Conservation (phyloP, 2,797 vertebrate genomes). For the Phrynocephalus vlangalii region DNA sequence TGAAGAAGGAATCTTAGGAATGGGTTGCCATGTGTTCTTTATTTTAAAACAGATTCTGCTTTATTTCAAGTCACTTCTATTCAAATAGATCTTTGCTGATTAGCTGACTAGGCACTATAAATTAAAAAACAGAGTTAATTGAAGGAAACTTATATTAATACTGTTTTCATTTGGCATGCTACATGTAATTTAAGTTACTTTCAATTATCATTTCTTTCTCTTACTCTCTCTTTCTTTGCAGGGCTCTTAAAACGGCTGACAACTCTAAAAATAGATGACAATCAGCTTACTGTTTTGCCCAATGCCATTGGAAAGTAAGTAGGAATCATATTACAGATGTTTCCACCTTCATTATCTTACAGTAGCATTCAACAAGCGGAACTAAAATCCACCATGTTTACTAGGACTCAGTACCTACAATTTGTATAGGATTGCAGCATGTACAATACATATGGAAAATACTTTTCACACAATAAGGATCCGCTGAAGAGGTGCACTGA, state of each 20-base stretch:
- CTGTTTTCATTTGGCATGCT: not conserved
- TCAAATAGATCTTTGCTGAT: not conserved
- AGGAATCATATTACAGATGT: constrained; percentile 2
- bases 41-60: not conserved
- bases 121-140: not conserved
- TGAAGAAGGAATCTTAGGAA: not conserved
- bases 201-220: not conserved
- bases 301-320: constrained; percentile 97
- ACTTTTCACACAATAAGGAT: too few relatives aligned
- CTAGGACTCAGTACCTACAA: not conserved
- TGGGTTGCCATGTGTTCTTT: not conserved
- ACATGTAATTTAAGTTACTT: not conserved
- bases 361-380: not conserved
- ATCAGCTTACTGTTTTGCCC: constrained; percentile 96
- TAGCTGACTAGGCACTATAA: constrained; percentile 1
- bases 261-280: constrained; percentile 98
- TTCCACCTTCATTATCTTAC: not conserved
- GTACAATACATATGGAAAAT: too few relatives aligned
- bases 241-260: constrained; percentile 97
- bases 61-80: not conserved
- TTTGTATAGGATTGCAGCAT: not conserved
- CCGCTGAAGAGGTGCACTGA: too few relatives aligned
- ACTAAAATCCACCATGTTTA: not conserved
- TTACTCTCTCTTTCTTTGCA: constrained; percentile 66
- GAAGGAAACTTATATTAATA: not conserved